These are phyloP conservation scores for Poecilia velifera DNA, from an alignment of 2,797 vertebrate genomes.

Conservation along the genomic window DNA sequence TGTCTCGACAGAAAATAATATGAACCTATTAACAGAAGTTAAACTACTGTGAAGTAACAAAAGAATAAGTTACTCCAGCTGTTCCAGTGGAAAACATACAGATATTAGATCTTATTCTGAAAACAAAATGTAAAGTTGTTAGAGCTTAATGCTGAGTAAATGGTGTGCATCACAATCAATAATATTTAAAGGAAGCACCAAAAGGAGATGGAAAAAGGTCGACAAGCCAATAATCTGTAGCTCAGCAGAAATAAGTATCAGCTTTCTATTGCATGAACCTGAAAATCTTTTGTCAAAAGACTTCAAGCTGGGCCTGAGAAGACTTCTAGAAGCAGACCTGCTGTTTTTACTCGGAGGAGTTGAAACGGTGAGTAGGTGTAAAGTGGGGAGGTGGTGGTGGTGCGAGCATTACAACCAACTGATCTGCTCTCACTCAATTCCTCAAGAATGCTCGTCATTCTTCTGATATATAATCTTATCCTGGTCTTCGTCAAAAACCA, in stretches of 20 bases:
- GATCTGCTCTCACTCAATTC: not conserved
- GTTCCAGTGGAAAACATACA: not conserved
- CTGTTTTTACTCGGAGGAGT: not conserved
- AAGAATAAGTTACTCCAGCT: constrained; percentile 3
- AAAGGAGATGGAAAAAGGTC: constrained; percentile 4
- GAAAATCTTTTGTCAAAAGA: not conserved
- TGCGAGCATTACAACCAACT: not conserved
- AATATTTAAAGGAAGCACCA: constrained; percentile 9
- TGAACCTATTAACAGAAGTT: constrained; percentile 15
- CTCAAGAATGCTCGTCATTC: not conserved
- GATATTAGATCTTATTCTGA: constrained; percentile 8
- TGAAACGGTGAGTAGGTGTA: not conserved
- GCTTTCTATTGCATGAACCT: not conserved
- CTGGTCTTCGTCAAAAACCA: not conserved
- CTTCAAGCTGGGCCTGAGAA: not conserved
- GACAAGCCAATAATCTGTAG: not conserved
- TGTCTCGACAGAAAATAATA: constrained; percentile 36
- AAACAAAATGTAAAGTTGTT: constrained; percentile 7
- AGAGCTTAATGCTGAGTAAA: not conserved
- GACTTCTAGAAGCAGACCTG: not conserved
- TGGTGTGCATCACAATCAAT: not conserved
- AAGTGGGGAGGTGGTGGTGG: not conserved
- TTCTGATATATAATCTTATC: not conserved
- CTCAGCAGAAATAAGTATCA: not conserved
- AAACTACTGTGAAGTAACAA: not conserved